Evolutionary conservation across 2,113 vertebrate genomes (phyloP).

Genomic region (Emydura subglobosa): DNA sequence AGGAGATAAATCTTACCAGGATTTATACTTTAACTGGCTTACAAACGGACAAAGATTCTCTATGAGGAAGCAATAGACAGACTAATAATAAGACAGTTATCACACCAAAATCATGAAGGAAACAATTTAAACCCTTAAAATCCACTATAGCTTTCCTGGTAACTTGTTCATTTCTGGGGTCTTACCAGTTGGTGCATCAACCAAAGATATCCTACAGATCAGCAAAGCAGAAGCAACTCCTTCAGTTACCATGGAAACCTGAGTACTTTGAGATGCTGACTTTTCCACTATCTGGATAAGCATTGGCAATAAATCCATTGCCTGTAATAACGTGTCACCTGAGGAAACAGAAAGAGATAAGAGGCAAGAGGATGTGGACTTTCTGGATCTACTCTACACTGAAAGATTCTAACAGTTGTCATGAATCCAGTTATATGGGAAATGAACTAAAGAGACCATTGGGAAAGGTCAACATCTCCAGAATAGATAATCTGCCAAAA

Average conservation of each 20-base stretch:
- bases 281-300: conserved; percentile 94
- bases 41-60: neutral
- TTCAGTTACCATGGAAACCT: conserved; percentile 89
- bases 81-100: neutral
- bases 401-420: neutral
- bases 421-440: neutral
- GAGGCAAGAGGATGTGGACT: neutral
- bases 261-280: conserved; percentile 90
- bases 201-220: conserved; percentile 87
- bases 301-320: conserved; percentile 85
- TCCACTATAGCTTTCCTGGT: neutral
- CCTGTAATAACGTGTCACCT: conserved; percentile 92
- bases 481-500: neutral
- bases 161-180: neutral
- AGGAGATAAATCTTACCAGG: neutral
- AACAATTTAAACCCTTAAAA: neutral
- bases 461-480: neutral
- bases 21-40: neutral
- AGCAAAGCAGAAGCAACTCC: conserved; percentile 91
- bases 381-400: neutral
- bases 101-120: neutral
- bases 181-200: conserved; percentile 90
- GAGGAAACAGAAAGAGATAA: conserved; percentile 26
- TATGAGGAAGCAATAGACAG: fast-evolving
- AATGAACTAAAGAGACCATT: neutral